Percentiles rank a stretch among this genome's conserved stretches.
phyloP scores from a whole-genome alignment of 1,140 invertebrate species.

The Galendromus occidentalis region DNA sequence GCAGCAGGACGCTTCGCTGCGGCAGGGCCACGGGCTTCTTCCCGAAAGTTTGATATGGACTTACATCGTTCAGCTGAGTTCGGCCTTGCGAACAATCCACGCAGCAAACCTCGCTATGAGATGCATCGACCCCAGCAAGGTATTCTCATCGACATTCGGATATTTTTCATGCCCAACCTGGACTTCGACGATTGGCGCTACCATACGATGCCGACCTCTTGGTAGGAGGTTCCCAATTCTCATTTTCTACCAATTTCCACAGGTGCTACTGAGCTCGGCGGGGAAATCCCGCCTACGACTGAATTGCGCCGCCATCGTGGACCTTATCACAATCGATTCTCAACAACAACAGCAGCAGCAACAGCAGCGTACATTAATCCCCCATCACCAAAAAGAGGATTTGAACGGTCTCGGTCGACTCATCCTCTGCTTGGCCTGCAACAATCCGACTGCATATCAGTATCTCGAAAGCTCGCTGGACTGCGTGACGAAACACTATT shows the following conservation, averaged over 20 bases:
- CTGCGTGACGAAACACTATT: constrained; percentile 64
- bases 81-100: constrained; percentile 77
- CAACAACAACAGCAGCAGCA: constrained; percentile 21
- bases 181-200: constrained; percentile 25
- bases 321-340: constrained; percentile 60
- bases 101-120: constrained; percentile 45
- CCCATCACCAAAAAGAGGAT: constrained; percentile 54
- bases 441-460: constrained; percentile 33
- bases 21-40: constrained; percentile 38
- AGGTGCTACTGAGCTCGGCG: neutral
- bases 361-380: constrained; percentile 12
- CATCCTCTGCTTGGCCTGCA: constrained; percentile 70
- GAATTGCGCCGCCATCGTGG: constrained; percentile 58
- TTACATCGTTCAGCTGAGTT: constrained; percentile 82
- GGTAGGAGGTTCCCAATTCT: too few species aligned
- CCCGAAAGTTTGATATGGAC: constrained; percentile 83
- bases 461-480: constrained; percentile 59
- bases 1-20: constrained; percentile 9
- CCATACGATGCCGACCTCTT: neutral
- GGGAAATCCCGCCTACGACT: constrained; percentile 38
- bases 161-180: too few species aligned
- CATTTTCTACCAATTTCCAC: too few species aligned
- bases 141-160: too few species aligned
- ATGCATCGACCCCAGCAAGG: constrained; percentile 72
- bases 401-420: constrained; percentile 71